These are phyloP conservation scores for Drosophila albomicans DNA, from an alignment of 1,140 invertebrate genomes.

Conservation along the genomic window DNA sequence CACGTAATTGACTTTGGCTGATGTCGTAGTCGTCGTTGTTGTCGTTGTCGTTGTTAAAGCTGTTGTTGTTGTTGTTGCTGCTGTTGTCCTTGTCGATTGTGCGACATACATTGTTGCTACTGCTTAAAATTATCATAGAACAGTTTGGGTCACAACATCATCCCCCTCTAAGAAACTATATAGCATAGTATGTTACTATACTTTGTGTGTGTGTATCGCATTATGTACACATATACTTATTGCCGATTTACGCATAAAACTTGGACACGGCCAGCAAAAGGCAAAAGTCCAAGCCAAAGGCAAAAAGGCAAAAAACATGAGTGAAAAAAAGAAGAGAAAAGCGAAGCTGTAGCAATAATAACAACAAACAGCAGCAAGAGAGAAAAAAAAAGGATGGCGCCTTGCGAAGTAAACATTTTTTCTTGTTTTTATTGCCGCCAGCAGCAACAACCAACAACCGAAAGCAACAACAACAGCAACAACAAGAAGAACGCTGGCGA, in stretches of 20 bases:
- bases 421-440: conserved; percentile 78
- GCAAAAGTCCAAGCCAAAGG: conserved; percentile 44
- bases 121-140: conserved; percentile 81
- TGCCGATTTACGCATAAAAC: conserved; percentile 69
- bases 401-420: conserved; percentile 72
- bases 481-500: conserved; percentile 32
- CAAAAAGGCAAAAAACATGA: conserved; percentile 26
- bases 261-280: conserved; percentile 37
- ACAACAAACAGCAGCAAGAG: conserved; percentile 1
- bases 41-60: conserved; percentile 15
- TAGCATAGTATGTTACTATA: background rate
- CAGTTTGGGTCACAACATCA: conserved; percentile 17
- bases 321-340: background rate
- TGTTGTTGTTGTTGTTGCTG: conserved; percentile 15
- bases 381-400: conserved; percentile 67
- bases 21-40: conserved; percentile 28
- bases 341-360: conserved; percentile 12
- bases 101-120: conserved; percentile 46
- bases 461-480: conserved; percentile 39
- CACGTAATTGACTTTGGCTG: conserved; percentile 80
- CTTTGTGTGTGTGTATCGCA: conserved; percentile 63
- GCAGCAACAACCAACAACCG: conserved; percentile 56
- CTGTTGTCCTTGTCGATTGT: conserved; percentile 25
- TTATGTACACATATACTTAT: conserved; percentile 82
- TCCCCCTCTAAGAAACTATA: too few relatives aligned